Base-by-base conservation (phyloP, 2,113 vertebrate species). In the Astur gentilis region DNA sequence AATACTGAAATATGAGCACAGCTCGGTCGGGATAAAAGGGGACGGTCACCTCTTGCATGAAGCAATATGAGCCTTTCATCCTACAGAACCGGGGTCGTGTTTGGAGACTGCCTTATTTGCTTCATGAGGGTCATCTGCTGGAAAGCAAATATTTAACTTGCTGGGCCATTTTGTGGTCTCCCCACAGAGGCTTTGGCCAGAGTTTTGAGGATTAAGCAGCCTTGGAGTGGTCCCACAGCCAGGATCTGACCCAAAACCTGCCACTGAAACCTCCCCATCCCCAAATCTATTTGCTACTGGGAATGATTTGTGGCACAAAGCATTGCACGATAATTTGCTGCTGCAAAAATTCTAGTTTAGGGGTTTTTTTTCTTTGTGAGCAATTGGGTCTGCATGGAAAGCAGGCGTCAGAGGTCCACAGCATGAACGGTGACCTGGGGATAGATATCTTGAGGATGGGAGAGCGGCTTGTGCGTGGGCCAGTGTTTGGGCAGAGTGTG, bases 381-480 rank as follows among this genome's bases (percentile, higher is more conserved):
- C 19, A 23, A 54, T 9, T 16, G 3, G 25, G 31, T 72, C 27
- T 2, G 36, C 17, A 0, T 5, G 61, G 60, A 7, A 62, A 34
- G 50, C 42, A 32, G 76, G 10, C 5, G 8, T 9, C 40, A 21
- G 69, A 61, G 50, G 21, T 8, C 36, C 42, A 13, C 31, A 64
- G 66, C 62, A 13, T 4, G 9, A 12, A 14, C 1, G 3, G n/a
- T 34, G 58, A 45, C 61, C 61, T 1, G 10, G 57, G 22, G 47
- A 26, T 0, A 11, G 75, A 19, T 13, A 25, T 31, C 49, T 2
- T 14, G 27, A 15, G 67, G 29, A 18, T 8, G 6, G 69, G 32
- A 25, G 60, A 7, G 44, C 2, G 8, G 12, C 31, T 7, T 1
- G 8, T 2, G 58, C 13, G 0, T 2, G 38, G 67, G n/a, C 0